Percentiles rank a stretch among this genome's conserved stretches.
phyloP scores from a whole-genome alignment of 2,888 invertebrate genomes.

The Myopa tessellatipennis region DNA sequence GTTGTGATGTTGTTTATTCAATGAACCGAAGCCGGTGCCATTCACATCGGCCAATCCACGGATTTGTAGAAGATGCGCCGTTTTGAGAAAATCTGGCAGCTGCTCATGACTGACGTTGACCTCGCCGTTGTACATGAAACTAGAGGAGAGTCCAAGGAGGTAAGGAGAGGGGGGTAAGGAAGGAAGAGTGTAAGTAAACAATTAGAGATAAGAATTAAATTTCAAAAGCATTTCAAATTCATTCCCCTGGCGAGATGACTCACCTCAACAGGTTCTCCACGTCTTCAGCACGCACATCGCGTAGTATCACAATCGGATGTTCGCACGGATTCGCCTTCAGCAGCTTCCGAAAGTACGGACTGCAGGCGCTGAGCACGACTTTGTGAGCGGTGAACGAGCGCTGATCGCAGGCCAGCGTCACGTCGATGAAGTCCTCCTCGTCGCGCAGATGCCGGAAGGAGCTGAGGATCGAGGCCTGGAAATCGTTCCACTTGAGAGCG shows the following conservation, averaged over 20 bases:
- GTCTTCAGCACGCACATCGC: conserved; percentile 86
- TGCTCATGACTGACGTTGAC: conserved; percentile 91
- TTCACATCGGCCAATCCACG: conserved; percentile 86
- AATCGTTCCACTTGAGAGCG: conserved; percentile 94
- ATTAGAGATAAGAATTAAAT: too few relatives aligned
- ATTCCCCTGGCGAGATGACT: conserved; percentile 35
- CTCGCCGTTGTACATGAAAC: conserved; percentile 93
- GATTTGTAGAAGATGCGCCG: conserved; percentile 88
- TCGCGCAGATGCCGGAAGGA: conserved; percentile 90
- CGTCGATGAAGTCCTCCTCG: conserved; percentile 93
- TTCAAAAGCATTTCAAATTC: too few relatives aligned
- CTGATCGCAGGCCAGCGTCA: conserved; percentile 91
- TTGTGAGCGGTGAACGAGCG: conserved; percentile 91
- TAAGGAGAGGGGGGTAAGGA: too few relatives aligned
- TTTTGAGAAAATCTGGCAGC: conserved; percentile 85
- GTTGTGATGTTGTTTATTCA: conserved; percentile 29
- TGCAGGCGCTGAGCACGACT: conserved; percentile 91
- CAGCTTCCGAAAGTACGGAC: conserved; percentile 89
- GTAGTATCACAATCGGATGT: conserved; percentile 88
- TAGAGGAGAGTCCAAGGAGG: conserved; percentile 56
- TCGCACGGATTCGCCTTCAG: conserved; percentile 91
- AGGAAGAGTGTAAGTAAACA: too few relatives aligned
- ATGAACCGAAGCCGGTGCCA: conserved; percentile 48
- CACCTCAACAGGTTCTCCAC: conserved; percentile 87
- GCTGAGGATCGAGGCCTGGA: conserved; percentile 89